A percentile compares a stretch with the other conserved stretches of the same genome.
These are phyloP conservation scores for Tragelaphus strepsiceros DNA, from an alignment of 2,113 vertebrate genomes.

Conservation along the genomic window DNA sequence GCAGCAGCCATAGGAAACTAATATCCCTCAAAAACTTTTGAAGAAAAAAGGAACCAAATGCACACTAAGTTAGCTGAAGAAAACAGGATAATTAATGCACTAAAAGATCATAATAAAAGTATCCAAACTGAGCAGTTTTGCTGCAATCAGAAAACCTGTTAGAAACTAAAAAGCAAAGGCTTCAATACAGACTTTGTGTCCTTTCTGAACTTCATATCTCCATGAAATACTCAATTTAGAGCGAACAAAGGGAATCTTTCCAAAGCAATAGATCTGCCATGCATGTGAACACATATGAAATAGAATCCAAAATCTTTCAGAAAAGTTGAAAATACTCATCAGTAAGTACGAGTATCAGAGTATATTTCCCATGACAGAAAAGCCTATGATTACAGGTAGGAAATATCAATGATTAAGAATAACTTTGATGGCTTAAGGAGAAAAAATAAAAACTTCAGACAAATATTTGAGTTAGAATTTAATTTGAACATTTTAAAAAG, in stretches of 20 bases:
- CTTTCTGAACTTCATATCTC: background rate
- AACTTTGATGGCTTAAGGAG: background rate
- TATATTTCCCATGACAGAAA: constrained; percentile 27
- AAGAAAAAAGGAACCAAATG: background rate
- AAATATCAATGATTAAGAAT: background rate
- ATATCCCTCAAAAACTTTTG: background rate
- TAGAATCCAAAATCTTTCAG: background rate
- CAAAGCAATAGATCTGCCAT: constrained; percentile 4
- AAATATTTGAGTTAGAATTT: background rate
- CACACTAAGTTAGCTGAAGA: background rate
- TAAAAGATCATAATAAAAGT: background rate
- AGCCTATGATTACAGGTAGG: background rate
- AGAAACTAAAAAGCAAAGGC: background rate
- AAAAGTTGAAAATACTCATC: background rate
- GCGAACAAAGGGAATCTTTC: background rate
- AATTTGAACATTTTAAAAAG: background rate
- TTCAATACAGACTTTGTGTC: background rate
- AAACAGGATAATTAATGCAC: background rate
- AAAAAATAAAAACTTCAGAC: background rate
- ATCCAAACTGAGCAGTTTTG: background rate
- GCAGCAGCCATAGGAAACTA: background rate
- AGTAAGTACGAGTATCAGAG: background rate
- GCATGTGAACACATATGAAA: background rate
- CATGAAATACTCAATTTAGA: constrained; percentile 26
- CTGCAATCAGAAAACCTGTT: background rate